Conservation (phyloP, 2,888 invertebrate species). For the Camponotus fellah region DNA sequence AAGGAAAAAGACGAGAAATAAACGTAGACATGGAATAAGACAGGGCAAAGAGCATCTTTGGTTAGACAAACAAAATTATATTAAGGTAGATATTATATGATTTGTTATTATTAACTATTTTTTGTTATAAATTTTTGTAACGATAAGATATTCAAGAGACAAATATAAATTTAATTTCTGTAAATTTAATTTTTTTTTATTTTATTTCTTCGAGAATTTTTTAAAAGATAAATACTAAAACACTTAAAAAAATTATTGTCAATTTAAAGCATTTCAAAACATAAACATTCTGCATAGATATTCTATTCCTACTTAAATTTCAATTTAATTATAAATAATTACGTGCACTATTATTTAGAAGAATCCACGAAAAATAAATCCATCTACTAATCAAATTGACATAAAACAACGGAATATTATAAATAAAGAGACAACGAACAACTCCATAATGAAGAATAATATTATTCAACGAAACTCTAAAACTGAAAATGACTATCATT, state of each 20-base stretch:
- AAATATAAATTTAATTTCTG: background rate
- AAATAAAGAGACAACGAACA: background rate
- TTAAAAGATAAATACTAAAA: background rate
- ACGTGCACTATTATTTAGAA: slow-evolving; percentile 13
- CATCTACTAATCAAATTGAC: background rate
- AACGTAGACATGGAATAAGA: slow-evolving; percentile 48
- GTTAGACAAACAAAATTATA: slow-evolving; percentile 38
- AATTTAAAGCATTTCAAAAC: background rate
- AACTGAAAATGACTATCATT: background rate
- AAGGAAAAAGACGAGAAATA: slow-evolving; percentile 62
- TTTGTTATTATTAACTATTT: background rate
- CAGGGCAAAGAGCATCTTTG: slow-evolving; percentile 15
- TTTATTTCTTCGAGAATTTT: background rate
- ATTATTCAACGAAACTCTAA: slow-evolving; percentile 1
- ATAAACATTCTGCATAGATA: background rate
- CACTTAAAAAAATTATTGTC: background rate
- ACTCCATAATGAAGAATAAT: background rate
- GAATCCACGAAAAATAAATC: slow-evolving; percentile 6
- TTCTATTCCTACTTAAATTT: background rate
- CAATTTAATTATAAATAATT: slow-evolving; percentile 7
- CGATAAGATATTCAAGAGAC: background rate
- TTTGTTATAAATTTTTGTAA: background rate
- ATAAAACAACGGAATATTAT: background rate
- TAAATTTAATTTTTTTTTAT: background rate
- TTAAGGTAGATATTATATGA: slow-evolving; percentile 65